A percentile compares a stretch with the other conserved stretches of the same genome.
Evolutionary conservation across 1,140 invertebrate genomes (phyloP).

Genomic region (Drosophila santomea): DNA sequence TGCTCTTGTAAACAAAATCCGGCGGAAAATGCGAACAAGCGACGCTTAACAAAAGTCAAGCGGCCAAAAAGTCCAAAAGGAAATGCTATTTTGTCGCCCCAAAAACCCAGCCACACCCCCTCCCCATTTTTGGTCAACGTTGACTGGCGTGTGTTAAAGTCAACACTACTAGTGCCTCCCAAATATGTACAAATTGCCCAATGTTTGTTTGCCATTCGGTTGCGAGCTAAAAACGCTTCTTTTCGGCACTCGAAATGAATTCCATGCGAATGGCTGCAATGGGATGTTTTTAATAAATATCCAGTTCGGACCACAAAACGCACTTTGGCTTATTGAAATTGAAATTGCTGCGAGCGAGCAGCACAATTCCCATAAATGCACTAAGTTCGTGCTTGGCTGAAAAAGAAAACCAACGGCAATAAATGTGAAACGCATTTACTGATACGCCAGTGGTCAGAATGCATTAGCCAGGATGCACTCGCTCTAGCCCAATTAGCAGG

Average conservation of each 20-base stretch:
- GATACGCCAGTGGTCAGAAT: conserved; percentile 29
- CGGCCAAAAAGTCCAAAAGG: conserved; percentile 64
- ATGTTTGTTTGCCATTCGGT: conserved; percentile 56
- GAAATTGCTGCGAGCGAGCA: conserved; percentile 22
- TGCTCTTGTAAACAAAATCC: conserved; percentile 80
- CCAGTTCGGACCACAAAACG: conserved; percentile 62
- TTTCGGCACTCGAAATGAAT: conserved; percentile 45
- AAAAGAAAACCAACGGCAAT: conserved; percentile 21
- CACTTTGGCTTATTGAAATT: conserved; percentile 77
- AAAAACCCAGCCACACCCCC: conserved; percentile 2
- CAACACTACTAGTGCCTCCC: conserved; percentile 18
- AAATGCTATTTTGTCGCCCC: conserved; percentile 73
- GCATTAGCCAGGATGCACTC: conserved; percentile 32
- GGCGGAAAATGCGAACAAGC: conserved; percentile 76
- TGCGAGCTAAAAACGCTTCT: conserved; percentile 23
- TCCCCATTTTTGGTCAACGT: conserved; percentile 40
- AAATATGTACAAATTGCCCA: conserved; percentile 76
- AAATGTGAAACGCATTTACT: conserved; percentile 22
- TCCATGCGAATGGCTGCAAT: conserved; percentile 32
- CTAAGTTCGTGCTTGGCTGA: conserved; percentile 1
- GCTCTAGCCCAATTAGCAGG: conserved; percentile 43
- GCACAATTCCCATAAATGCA: conserved; percentile 52
- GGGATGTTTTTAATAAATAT: conserved; percentile 71
- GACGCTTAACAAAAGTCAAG: conserved; percentile 64
- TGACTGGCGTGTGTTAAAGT: conserved; percentile 72